Percentiles rank a stretch among this genome's conserved stretches.
Conservation (phyloP, 2,888 invertebrate species). For the Melieria picta region DNA sequence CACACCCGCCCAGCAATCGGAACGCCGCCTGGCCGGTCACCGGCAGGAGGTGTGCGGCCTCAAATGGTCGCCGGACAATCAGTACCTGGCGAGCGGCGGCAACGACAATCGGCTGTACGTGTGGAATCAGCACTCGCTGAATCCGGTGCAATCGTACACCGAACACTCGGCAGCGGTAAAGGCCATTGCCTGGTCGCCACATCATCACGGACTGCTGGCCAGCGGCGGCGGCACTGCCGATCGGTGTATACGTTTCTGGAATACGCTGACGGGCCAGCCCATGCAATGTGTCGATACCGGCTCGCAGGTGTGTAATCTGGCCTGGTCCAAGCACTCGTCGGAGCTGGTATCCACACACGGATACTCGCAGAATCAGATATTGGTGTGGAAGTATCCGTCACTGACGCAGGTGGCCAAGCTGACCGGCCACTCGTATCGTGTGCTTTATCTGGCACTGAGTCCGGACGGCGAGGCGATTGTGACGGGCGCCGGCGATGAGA, state of each 20-base stretch:
- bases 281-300: slow-evolving; percentile 99
- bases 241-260: slow-evolving; percentile 97
- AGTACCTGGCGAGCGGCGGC: slow-evolving; percentile 96
- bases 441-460: slow-evolving; percentile 94
- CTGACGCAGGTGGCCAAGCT: slow-evolving; percentile 96
- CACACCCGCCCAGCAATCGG: slow-evolving; percentile 79
- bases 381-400: slow-evolving; percentile 99
- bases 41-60: slow-evolving; percentile 97
- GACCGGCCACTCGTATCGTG: slow-evolving; percentile 96
- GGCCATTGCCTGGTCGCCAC: slow-evolving; percentile 99
- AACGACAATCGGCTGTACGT: slow-evolving; percentile 78
- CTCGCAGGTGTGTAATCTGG: slow-evolving; percentile 97
- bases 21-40: slow-evolving; percentile 88
- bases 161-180: slow-evolving; percentile 97
- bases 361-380: slow-evolving; percentile 97
- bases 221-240: slow-evolving; percentile 99
- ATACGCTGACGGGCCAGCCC: slow-evolving; percentile 96
- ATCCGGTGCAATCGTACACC: slow-evolving; percentile 94
- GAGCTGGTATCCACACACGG: slow-evolving; percentile 98
- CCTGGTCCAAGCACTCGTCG: slow-evolving; percentile 98
- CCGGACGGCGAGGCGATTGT: slow-evolving; percentile 99
- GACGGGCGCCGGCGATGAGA: slow-evolving; percentile 98
- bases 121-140: slow-evolving; percentile 83
- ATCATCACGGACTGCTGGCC: slow-evolving; percentile 95
- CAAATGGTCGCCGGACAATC: slow-evolving; percentile 98